These are phyloP conservation scores for Sclerurus mexicanus DNA, from an alignment of 2,113 vertebrate genomes.

Conservation along the genomic window DNA sequence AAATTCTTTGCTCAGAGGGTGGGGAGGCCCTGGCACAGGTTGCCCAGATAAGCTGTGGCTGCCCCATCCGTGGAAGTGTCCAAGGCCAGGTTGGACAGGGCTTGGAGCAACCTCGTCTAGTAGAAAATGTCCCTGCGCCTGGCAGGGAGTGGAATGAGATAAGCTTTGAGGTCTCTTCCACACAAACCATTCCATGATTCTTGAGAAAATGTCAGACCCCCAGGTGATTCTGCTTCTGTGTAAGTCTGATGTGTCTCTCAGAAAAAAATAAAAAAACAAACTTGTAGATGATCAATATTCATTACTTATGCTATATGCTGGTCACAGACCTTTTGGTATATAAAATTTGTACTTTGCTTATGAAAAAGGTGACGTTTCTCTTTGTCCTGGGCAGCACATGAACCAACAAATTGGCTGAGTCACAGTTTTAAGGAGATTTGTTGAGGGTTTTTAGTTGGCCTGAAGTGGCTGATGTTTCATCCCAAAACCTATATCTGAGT, in stretches of 20 bases:
- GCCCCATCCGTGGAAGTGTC: background rate
- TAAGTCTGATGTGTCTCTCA: background rate
- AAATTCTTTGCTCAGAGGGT: background rate
- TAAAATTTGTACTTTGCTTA: background rate
- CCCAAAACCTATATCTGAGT: background rate
- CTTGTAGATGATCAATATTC: background rate
- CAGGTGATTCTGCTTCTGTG: background rate
- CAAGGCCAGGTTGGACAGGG: background rate
- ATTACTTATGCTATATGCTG: background rate
- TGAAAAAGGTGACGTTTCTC: background rate
- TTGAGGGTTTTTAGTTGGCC: rapidly evolving
- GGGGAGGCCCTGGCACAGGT: background rate
- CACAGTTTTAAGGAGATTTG: background rate
- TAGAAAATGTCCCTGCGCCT: background rate
- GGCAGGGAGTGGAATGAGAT: background rate
- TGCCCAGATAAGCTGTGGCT: background rate
- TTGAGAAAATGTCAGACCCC: background rate
- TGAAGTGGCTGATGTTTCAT: background rate
- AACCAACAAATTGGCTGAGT: background rate
- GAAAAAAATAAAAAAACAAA: background rate
- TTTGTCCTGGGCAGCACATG: background rate
- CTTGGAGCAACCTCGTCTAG: background rate
- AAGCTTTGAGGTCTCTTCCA: background rate
- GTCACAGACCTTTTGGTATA: background rate
- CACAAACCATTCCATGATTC: background rate